A percentile compares a stretch with the other conserved stretches of the same genome.
Evolutionary conservation across 2,113 vertebrate species (phyloP).

Genomic region (Callospermophilus lateralis): DNA sequence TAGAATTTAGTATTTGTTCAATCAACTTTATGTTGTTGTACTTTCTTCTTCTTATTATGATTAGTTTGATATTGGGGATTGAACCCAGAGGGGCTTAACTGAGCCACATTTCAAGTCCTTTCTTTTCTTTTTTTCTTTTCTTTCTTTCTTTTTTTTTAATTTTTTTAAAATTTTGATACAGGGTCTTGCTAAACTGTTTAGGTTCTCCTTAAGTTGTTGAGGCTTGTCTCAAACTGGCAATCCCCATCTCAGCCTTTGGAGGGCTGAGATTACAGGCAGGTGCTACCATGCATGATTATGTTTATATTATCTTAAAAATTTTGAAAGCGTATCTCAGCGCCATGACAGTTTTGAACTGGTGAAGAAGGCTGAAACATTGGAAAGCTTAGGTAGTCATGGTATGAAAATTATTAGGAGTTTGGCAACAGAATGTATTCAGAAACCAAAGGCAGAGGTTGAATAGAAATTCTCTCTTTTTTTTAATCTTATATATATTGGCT

Average conservation of each 20-base stretch:
- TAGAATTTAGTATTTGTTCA: background rate
- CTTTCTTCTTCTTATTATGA: too few relatives aligned
- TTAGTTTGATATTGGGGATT: too few relatives aligned
- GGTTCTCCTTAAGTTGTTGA: too few relatives aligned
- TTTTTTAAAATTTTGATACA: too few relatives aligned
- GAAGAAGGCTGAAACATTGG: background rate
- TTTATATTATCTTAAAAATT: background rate
- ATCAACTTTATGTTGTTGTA: background rate
- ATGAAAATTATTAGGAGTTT: background rate
- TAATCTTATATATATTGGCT: background rate
- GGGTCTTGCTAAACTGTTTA: too few relatives aligned
- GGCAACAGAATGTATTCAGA: background rate
- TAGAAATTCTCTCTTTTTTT: background rate
- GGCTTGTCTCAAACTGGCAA: too few relatives aligned
- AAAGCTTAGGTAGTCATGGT: background rate
- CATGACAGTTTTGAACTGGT: background rate
- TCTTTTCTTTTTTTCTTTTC: too few relatives aligned
- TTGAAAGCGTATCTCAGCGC: constrained; percentile 10
- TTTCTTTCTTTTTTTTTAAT: too few relatives aligned
- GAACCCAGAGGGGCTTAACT: too few relatives aligned
- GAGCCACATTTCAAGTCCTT: too few relatives aligned
- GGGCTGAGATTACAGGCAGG: too few relatives aligned
- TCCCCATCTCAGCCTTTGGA: too few relatives aligned
- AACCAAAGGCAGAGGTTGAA: background rate
- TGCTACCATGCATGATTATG: background rate